Base-by-base conservation (phyloP, 2,888 invertebrate species). In the Orthosia gracilis region DNA sequence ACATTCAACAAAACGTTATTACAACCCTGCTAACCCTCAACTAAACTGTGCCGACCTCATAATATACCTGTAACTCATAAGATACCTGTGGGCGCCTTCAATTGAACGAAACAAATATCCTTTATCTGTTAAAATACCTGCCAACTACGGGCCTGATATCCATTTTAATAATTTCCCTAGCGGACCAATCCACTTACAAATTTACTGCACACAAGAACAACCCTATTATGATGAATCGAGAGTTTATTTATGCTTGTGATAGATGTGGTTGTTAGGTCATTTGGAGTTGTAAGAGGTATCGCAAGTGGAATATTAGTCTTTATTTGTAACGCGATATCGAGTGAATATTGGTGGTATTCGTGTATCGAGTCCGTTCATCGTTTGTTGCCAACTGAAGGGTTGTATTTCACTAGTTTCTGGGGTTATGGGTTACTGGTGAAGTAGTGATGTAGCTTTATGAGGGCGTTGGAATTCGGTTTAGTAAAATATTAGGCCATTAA, bases 141-240 rank as follows among this genome's bases (percentile, higher is more conserved):
- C 90, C 91, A 92, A 92, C 88, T 90, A 89, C 87, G 77, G 80
- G 72, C 82, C 76, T 88, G 85, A 87, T 91, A 89, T 88, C 87
- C 88, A 91, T 91, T 91, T 90, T 87, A 91, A 91, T 92, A 92
- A 92, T 92, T 92, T 92, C 92, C 92, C 92, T 76, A 71, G 92
- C 88, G 92, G 85, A 87, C 88, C 69, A 84, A 83, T 81, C 69
- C 67, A n/a, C 63, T 68, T 52, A 78, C 86, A 76, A 80, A 80
- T 5, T 69, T 86, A 72, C 4, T 31, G 49, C 78, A 78, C 45
- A 47, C 17, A 23, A 12, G 23, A 61, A 3, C 31, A 57, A 21
- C 59, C 12, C 49, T 82, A 78, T 71, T 15, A 0, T 3, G 0
- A 13, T n/a, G 0, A 0, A 0, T 0, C 21, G 75, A 83, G 74